Evolutionary conservation across 2,113 vertebrate species (phyloP), one percentile per base, ranked within the genome.

Genomic region (Cercocebus atys): DNA sequence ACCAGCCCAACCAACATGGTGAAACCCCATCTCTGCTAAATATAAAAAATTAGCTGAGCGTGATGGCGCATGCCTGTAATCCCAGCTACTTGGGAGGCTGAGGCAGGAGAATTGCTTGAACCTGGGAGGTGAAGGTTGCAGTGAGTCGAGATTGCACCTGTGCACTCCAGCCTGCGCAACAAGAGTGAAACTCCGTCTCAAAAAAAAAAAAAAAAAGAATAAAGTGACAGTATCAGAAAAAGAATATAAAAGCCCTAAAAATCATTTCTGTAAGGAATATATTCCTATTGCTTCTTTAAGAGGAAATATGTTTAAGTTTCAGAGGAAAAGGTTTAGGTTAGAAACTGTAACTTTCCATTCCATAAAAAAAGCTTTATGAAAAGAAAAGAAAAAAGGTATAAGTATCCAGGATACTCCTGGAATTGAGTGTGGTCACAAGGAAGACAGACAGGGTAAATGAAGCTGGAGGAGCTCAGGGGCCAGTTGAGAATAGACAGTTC

Each of bases 211-310:
- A 22, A 57, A 57, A 57, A 20, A 93, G 14, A 93, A 88, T 45
- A 59, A 70, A 57, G 70, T 40, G 75, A 92, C 27, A 88, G 35
- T 14, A 30, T n/a, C 27, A 59, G 52, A 27, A 78, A 93, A 88
- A 96, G 84, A 94, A 50, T 75, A 35, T 66, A 64, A 83, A 97
- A 83, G 75, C 88, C 95, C 78, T 84, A 66, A 86, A 95, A 91
- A 66, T 91, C 32, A 93, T 47, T 93, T 86, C 32, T 91, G 30
- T 88, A 73, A 93, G 82, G 68, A 97, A 70, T 45, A 80, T 55
- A 32, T 18, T 84, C 52, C 11, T 93, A 22, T 57, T 52, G 70
- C 38, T 89, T 94, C 76, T 91, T 12, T 81, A 93, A 95, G 50
- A 90, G 25, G 40, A n/a, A 50, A 6, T 76, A 8, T 88, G 11